These are phyloP conservation scores for Andrena flavipes DNA, from an alignment of 2,888 invertebrate species.

Conservation along the genomic window DNA sequence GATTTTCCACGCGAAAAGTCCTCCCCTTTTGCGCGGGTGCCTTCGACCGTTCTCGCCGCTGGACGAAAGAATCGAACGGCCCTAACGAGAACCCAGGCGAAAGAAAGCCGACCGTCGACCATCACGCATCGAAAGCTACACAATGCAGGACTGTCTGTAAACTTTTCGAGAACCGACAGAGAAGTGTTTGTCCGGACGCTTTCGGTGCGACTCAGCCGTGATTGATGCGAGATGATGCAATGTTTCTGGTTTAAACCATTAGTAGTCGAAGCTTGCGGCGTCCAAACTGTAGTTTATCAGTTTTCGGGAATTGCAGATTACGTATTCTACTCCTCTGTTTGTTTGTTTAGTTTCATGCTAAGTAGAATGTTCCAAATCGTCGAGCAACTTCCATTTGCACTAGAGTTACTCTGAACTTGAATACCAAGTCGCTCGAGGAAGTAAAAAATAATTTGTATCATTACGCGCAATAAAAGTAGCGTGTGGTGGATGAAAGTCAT, in stretches of 20 bases:
- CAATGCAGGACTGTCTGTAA: constrained; percentile 45
- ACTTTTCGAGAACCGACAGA: constrained; percentile 43
- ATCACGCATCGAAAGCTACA: constrained; percentile 20
- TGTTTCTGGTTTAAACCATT: not conserved
- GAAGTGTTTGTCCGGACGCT: constrained; percentile 28
- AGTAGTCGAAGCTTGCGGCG: too few relatives aligned
- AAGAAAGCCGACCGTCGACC: constrained; percentile 9
- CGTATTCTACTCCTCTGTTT: too few relatives aligned
- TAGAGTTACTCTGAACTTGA: not conserved
- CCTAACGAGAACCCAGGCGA: not conserved
- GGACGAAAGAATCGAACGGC: not conserved
- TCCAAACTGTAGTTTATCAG: too few relatives aligned
- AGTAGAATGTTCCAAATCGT: too few relatives aligned
- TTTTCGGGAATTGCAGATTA: too few relatives aligned
- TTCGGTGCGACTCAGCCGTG: not conserved
- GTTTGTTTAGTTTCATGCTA: too few relatives aligned
- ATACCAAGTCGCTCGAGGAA: too few relatives aligned
- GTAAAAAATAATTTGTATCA: not conserved
- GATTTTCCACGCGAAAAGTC: constrained; percentile 52
- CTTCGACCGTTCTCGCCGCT: not conserved
- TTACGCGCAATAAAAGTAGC: not conserved
- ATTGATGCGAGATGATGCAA: not conserved
- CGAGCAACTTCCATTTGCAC: too few relatives aligned
- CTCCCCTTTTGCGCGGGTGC: not conserved
- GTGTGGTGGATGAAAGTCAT: not conserved